Evolutionary conservation across 2,888 invertebrate species (phyloP).

Genomic region (Hyposoter didymator): DNA sequence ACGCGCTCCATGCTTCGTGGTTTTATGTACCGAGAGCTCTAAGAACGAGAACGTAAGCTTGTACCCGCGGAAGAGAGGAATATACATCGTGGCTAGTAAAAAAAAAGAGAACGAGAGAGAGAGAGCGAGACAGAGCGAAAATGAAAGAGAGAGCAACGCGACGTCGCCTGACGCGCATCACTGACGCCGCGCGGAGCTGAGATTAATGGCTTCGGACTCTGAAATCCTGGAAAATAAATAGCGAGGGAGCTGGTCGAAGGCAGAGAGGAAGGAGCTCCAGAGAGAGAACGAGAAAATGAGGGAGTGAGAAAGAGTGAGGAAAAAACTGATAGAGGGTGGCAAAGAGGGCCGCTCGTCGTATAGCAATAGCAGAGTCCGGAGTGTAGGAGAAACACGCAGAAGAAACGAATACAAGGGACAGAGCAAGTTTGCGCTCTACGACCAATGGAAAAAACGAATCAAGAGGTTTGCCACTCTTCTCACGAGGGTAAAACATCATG

Average conservation of each 20-base stretch:
- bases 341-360: slow-evolving; percentile 65
- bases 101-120: slow-evolving; percentile 25
- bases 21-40: slow-evolving; percentile 69
- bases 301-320: slow-evolving; percentile 44
- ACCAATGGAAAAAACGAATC: slow-evolving; percentile 31
- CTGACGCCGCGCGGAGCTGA: slow-evolving; percentile 80
- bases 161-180: slow-evolving; percentile 83
- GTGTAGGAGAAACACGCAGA: slow-evolving; percentile 57
- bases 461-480: slow-evolving; percentile 38
- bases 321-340: slow-evolving; percentile 54
- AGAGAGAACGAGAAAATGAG: slow-evolving; percentile 42
- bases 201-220: slow-evolving; percentile 84
- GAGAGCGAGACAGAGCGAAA: slow-evolving; percentile 8
- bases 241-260: slow-evolving; percentile 76
- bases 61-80: slow-evolving; percentile 45
- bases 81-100: slow-evolving; percentile 18
- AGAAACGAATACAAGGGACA: slow-evolving; percentile 36
- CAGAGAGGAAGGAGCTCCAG: slow-evolving; percentile 62
- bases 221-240: slow-evolving; percentile 84
- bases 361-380: slow-evolving; percentile 70
- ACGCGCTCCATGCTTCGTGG: slow-evolving; percentile 37
- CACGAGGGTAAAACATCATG: slow-evolving; percentile 44
- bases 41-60: slow-evolving; percentile 71
- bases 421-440: slow-evolving; percentile 38
- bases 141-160: slow-evolving; percentile 75